Base-by-base conservation (phyloP, 2,888 invertebrate species). In the Venusia cambrica region DNA sequence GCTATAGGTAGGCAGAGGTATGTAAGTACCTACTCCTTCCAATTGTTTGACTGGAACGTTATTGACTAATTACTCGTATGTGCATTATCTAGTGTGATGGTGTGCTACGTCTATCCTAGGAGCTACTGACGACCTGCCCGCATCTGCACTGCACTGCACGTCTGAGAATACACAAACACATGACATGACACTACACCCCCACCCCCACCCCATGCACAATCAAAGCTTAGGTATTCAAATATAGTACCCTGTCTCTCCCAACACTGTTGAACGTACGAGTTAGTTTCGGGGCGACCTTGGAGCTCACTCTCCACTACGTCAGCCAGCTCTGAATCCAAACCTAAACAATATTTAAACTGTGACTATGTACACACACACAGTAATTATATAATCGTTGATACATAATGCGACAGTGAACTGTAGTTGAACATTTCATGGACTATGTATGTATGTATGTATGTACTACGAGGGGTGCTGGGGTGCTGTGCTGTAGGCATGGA, bases 181-280 rank as follows among this genome's bases (percentile, higher is more conserved):
- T 30, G 45, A 46, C 19, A 42, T 48, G 37, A 46, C 46, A 39
- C 45, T 38, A 46, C 55, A 53, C 62, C 69, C 71, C 45, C 36
- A 46, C 55, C 52, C 62, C 69, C 71, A 72, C 63, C 73, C 74
- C 79, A 78, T 83, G 83, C 83, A 79, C 58, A 65, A 63, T 54
- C 53, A 57, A 58, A 68, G 73, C 71, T 55, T 62, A 62, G n/a
- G 53, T 57, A 54, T 64, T 57, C 55, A 62, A 62, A 54, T 51
- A 40, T 35, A 51, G 69, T 85, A 84, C 85, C 77, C 89, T 88
- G 66, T 77, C 72, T 59, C 71, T 83, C 55, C 89, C 89, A 72
- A 63, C 88, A 77, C 74, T 89, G 72, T 73, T 91, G 83, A 75
- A 88, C 68, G 84, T 85, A 76, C 87, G 88, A 77, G 83, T 87